phyloP scores from a whole-genome alignment of 2,797 vertebrate species.

The Onychomys arenicola region DNA sequence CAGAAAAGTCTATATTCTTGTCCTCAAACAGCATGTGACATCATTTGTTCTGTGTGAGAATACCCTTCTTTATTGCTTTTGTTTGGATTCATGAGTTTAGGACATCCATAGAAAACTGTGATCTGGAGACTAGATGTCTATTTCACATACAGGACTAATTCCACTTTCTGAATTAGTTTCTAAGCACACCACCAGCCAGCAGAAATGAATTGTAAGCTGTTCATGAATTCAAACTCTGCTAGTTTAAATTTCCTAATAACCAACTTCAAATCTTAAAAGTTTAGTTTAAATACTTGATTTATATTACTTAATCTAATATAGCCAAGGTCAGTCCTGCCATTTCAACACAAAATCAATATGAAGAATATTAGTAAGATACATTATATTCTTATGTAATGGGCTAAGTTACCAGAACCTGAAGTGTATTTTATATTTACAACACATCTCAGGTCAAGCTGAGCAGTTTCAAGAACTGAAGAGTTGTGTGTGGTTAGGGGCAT shows the following conservation, averaged over 20 bases:
- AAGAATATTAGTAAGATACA: background rate
- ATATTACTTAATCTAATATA: background rate
- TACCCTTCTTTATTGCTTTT: background rate
- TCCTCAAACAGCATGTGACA: background rate
- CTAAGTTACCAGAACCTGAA: background rate
- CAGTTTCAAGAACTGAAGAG: background rate
- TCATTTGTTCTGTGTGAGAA: background rate
- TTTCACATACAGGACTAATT: background rate
- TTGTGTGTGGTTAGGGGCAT: background rate
- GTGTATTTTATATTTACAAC: background rate
- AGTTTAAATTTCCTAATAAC: constrained; percentile 15
- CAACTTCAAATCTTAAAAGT: background rate
- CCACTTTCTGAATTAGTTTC: background rate
- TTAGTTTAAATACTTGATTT: background rate
- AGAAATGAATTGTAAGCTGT: background rate
- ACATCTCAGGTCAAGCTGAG: background rate
- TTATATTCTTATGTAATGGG: background rate
- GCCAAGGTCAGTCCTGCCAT: background rate
- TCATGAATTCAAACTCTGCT: background rate
- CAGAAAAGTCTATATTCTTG: background rate
- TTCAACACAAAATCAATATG: background rate
- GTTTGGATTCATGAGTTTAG: background rate
- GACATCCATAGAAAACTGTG: background rate
- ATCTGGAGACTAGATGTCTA: background rate
- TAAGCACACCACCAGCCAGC: background rate